Conservation (phyloP, 2,113 vertebrate genomes). For the Halichoeres trimaculatus region DNA sequence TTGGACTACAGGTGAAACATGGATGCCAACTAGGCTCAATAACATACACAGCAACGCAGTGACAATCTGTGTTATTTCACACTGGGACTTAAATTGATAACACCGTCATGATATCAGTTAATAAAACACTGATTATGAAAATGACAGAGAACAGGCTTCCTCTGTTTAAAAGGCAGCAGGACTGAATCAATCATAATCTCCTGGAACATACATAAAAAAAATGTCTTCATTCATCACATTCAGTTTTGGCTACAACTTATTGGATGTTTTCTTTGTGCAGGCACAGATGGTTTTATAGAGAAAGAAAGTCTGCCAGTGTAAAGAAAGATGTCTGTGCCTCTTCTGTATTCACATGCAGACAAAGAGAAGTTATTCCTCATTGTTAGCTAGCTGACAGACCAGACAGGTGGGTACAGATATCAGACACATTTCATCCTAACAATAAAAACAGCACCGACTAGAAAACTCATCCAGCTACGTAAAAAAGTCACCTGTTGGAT, state of each 20-base stretch:
- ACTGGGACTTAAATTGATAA: constrained; percentile 20
- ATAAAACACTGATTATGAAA: constrained; percentile 24
- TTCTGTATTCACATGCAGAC: constrained; percentile 10
- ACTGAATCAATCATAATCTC: neutral
- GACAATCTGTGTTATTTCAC: constrained; percentile 47
- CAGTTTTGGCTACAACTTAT: neutral
- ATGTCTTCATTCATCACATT: neutral
- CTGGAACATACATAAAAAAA: neutral
- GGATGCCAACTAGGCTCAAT: constrained; percentile 1
- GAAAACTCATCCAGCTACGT: neutral
- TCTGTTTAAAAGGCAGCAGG: neutral
- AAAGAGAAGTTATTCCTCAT: neutral
- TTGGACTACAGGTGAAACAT: neutral
- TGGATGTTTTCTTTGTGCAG: constrained; percentile 9
- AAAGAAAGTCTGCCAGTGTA: constrained; percentile 19
- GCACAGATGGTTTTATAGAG: constrained; percentile 9
- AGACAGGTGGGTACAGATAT: constrained; percentile 8
- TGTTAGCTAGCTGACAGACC: neutral
- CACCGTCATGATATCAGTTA: constrained; percentile 15
- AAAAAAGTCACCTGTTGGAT: neutral
- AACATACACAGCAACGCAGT: constrained; percentile 10
- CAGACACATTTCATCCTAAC: neutral
- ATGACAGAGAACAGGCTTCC: neutral
- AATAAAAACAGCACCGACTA: neutral
- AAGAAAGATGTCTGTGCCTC: constrained; percentile 28